Conservation (phyloP, 2,797 vertebrate genomes). For the Centropyge bicolor region DNA sequence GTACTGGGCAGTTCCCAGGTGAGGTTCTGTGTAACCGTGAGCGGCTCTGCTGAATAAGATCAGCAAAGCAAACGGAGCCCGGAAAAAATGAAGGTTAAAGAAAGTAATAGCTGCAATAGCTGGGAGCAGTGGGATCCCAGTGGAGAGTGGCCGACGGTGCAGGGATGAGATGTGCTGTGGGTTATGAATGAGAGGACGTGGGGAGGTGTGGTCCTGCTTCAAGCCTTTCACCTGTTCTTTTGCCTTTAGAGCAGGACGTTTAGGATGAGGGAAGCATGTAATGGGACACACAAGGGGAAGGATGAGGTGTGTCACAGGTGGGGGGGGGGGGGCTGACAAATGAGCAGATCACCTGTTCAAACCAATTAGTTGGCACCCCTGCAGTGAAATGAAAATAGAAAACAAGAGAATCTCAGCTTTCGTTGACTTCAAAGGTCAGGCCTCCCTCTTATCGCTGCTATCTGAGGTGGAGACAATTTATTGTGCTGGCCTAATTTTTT, state of each 20-base stretch:
- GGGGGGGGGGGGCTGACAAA: conserved; percentile 8
- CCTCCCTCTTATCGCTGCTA: conserved; percentile 28
- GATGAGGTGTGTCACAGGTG: not conserved
- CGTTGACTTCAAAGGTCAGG: conserved; percentile 47
- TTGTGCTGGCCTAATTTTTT: conserved; percentile 29
- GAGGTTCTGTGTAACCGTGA: conserved; percentile 25
- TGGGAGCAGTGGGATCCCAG: conserved; percentile 33
- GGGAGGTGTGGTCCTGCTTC: conserved; percentile 16
- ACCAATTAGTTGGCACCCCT: conserved; percentile 31
- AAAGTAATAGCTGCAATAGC: conserved; percentile 26
- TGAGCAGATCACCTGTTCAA: conserved; percentile 12
- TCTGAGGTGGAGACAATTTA: conserved; percentile 22
- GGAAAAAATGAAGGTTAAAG: conserved; percentile 44
- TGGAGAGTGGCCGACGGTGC: conserved; percentile 1
- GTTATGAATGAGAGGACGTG: conserved; percentile 46
- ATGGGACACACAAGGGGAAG: not conserved
- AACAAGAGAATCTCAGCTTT: conserved; percentile 23
- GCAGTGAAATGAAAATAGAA: conserved; percentile 47
- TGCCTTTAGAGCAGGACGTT: not conserved
- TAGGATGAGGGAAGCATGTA: not conserved
- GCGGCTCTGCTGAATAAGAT: not conserved
- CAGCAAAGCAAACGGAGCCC: conserved; percentile 10
- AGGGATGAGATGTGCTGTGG: conserved; percentile 22
- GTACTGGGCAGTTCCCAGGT: conserved; percentile 23
- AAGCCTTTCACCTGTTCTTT: conserved; percentile 16